phyloP scores from a whole-genome alignment of 2,797 vertebrate species.

The Eremophila alpestris region DNA sequence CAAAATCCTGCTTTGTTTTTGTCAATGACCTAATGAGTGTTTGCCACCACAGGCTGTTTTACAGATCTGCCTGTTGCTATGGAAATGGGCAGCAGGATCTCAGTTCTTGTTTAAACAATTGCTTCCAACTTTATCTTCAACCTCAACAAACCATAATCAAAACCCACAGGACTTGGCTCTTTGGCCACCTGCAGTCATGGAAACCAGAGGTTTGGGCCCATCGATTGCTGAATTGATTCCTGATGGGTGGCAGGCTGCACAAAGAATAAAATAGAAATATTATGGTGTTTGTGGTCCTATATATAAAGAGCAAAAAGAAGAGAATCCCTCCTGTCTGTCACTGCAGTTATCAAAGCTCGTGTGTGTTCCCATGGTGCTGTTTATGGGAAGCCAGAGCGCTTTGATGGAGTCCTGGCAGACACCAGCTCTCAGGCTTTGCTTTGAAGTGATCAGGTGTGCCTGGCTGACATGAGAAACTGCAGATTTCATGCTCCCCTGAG shows the following conservation, averaged over 20 bases:
- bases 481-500: conserved; percentile 59
- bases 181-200: not conserved
- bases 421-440: not conserved
- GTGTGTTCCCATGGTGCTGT: not conserved
- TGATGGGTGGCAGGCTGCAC: not conserved
- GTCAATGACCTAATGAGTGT: not conserved
- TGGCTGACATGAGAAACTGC: conserved; percentile 28
- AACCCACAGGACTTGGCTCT: not conserved
- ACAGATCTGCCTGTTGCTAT: conserved; percentile 32
- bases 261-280: not conserved
- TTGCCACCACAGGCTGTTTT: not conserved
- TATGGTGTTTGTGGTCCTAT: not conserved
- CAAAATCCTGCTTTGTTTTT: not conserved
- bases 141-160: not conserved
- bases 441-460: conserved; percentile 33
- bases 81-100: conserved; percentile 11
- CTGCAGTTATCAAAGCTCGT: not conserved
- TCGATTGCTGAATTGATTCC: not conserved
- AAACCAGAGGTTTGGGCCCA: not conserved
- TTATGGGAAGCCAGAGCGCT: not conserved
- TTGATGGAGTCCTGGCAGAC: conserved; percentile 36
- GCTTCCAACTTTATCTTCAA: not conserved
- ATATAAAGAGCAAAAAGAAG: not conserved
- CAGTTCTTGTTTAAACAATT: not conserved
- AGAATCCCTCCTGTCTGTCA: not conserved